Conservation (phyloP, 2,797 vertebrate genomes). For the Valencia hispanica region DNA sequence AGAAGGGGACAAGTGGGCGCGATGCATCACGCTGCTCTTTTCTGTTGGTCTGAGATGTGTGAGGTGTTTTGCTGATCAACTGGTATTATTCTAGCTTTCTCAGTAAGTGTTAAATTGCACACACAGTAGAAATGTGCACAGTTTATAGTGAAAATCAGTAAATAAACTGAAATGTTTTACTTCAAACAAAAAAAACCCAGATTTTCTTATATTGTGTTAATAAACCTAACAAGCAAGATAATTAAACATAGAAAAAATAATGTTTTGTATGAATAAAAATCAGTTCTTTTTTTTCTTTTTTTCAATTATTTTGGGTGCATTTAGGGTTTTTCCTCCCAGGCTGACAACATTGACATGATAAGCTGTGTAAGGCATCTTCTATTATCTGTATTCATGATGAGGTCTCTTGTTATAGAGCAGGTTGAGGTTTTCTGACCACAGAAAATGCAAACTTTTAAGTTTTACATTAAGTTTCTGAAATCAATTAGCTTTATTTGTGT, state of each 20-base stretch:
- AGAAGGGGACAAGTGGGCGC: constrained; percentile 64
- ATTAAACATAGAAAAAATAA: constrained; percentile 35
- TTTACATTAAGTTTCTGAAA: background rate
- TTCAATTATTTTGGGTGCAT: constrained; percentile 57
- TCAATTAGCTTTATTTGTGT: background rate
- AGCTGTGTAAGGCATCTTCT: constrained; percentile 57
- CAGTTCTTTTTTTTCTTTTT: too few species aligned
- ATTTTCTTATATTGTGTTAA: background rate
- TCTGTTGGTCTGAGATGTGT: constrained; percentile 58
- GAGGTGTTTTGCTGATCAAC: constrained; percentile 37
- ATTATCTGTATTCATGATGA: constrained; percentile 64
- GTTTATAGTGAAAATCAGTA: background rate
- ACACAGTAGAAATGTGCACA: background rate
- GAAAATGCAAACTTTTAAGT: background rate
- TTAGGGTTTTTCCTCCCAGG: constrained; percentile 44
- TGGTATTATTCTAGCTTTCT: constrained; percentile 32
- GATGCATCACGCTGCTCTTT: constrained; percentile 70
- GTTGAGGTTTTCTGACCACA: constrained; percentile 47
- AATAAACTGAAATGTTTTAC: background rate
- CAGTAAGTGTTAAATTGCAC: background rate
- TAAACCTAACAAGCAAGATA: constrained; percentile 36
- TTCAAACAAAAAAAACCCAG: background rate
- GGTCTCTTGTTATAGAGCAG: constrained; percentile 49
- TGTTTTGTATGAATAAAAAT: constrained; percentile 48
- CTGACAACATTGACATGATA: constrained; percentile 52